Conservation (phyloP, 2,797 vertebrate species). For the Limosa lapponica region DNA sequence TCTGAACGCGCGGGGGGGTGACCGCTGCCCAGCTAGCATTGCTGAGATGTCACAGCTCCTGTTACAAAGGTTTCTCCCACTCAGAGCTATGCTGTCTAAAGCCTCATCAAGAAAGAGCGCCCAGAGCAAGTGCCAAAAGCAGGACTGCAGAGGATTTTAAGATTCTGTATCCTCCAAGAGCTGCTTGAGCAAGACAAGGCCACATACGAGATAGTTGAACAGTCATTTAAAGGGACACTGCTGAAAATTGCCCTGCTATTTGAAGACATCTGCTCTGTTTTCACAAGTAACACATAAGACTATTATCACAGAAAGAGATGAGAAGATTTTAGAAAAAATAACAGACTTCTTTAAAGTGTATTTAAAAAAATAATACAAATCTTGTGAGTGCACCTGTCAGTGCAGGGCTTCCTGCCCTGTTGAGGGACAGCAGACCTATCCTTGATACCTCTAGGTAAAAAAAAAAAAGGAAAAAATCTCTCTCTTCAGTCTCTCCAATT, state of each 20-base stretch:
- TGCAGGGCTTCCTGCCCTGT: neutral
- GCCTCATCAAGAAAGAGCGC: neutral
- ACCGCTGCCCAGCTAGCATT: conserved; percentile 17
- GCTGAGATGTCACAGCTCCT: conserved; percentile 51
- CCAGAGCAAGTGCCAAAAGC: conserved; percentile 22
- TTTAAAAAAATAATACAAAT: neutral
- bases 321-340: neutral
- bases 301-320: neutral
- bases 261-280: neutral
- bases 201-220: neutral
- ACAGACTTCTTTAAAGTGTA: neutral
- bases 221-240: neutral
- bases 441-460: neutral
- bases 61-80: conserved; percentile 61
- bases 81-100: conserved; percentile 8
- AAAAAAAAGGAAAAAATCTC: neutral
- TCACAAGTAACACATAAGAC: neutral
- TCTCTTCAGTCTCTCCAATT: neutral
- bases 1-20: neutral
- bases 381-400: neutral
- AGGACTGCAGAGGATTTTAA: conserved; percentile 17
- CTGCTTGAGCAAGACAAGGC: neutral
- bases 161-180: neutral
- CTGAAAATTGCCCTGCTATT: neutral
- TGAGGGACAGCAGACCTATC: neutral